Evolutionary conservation across 2,797 vertebrate species (phyloP), one percentile per base, ranked within the genome.

Genomic region (Xyrichtys novacula): DNA sequence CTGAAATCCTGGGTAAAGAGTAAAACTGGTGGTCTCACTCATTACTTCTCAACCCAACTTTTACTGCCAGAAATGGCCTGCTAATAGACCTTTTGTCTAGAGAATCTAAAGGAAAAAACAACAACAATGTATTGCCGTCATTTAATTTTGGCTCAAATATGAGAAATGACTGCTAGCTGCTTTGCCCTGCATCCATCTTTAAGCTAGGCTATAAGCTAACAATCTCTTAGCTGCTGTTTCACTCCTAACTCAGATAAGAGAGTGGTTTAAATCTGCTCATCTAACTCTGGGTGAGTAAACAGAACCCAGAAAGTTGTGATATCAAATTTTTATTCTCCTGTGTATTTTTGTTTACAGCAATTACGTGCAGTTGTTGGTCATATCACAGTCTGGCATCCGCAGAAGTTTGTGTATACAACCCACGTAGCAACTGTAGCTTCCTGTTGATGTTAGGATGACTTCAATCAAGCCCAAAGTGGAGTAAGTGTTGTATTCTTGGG

Each of bases 331-430:
- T 28, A 57, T 59, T 87, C 89, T 89, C 82, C 67, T 73, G 84
- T 74, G 76, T 79, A 84, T 83, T 81, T 85, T 63, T 89, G 90
- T 91, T 90, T 91, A 85, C 73, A 60, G 71, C 61, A 89, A 92
- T 93, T 91, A 92, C 78, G 85, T 72, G 83, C 78, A 86, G 81
- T 91, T 92, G 88, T 87, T 67, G 77, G 74, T 89, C 84, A 85
- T 91, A 91, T 92, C 92, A 34, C 80, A 79, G 88, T 91, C 89
- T 91, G 87, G 81, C 85, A 92, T 92, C 89, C 89, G 77, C 71
- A 85, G 80, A 64, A 65, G 74, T 87, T 90, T 89, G 76, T 90
- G 76, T 91, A 76, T 72, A 88, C 83, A 90, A 60, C 38, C 68
- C 71, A 76, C 68, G 71, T 85, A 83, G 86, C 70, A 85, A 86